Conservation (phyloP, 2,888 invertebrate species). For the Rhamphomyia laevipes region DNA sequence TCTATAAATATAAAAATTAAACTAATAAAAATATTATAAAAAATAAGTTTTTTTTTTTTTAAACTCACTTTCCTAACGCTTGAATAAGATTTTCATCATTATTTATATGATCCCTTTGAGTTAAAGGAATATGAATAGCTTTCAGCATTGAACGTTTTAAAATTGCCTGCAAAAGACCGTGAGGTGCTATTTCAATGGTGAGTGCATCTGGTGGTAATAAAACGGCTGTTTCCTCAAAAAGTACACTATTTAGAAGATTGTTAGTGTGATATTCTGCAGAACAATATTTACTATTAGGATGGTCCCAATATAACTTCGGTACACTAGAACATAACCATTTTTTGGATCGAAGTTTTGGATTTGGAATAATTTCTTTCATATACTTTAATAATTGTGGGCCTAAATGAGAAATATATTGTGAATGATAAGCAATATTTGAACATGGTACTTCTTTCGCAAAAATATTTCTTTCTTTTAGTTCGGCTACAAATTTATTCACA, state of each 20-base stretch:
- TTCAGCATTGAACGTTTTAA: conserved; percentile 45
- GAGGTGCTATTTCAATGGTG: conserved; percentile 55
- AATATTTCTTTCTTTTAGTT: conserved; percentile 53
- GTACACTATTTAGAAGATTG: conserved; percentile 51
- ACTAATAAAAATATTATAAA: neutral
- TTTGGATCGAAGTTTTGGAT: conserved; percentile 51
- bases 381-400: conserved; percentile 54
- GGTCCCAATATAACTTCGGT: conserved; percentile 55
- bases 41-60: neutral
- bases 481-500: conserved; percentile 50
- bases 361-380: conserved; percentile 49
- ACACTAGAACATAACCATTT: conserved; percentile 80
- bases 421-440: conserved; percentile 79
- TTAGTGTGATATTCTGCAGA: conserved; percentile 82
- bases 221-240: conserved; percentile 48
- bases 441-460: conserved; percentile 74
- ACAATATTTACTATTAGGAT: conserved; percentile 44
- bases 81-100: conserved; percentile 28
- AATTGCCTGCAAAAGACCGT: conserved; percentile 52
- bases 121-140: conserved; percentile 44
- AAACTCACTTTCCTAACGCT: conserved; percentile 38
- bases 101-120: conserved; percentile 43
- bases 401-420: conserved; percentile 57
- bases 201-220: conserved; percentile 49
- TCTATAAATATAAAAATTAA: conserved; percentile 34